Percentiles rank a stretch among this genome's conserved stretches.
Conservation (phyloP, 2,113 vertebrate species). For the Equus przewalskii region DNA sequence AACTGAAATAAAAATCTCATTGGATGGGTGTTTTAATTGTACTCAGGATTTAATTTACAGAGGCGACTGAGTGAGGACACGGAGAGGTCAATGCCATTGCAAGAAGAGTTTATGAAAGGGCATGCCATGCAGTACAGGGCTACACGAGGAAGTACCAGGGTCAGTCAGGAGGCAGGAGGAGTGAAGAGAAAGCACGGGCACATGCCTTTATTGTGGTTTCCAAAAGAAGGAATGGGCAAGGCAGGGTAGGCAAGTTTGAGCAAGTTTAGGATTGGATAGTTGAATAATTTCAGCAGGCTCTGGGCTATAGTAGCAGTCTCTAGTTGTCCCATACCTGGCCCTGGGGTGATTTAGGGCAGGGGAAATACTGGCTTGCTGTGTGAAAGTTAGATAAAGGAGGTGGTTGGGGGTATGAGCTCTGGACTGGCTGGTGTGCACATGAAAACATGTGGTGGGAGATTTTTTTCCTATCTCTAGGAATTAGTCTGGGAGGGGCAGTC, state of each 20-base stretch:
- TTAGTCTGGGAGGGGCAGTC: background rate
- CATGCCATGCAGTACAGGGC: no score
- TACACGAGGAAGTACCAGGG: background rate
- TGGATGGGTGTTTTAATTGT: background rate
- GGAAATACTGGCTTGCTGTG: background rate
- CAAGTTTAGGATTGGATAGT: background rate
- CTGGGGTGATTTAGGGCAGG: background rate
- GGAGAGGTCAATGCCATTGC: background rate
- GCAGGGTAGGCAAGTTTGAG: background rate
- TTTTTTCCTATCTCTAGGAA: background rate
- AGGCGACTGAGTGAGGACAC: background rate
- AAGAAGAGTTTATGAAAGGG: background rate
- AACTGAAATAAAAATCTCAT: background rate
- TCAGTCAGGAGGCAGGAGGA: background rate
- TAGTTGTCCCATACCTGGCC: background rate
- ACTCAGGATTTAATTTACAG: background rate
- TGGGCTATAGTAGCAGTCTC: background rate
- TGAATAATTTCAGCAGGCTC: background rate
- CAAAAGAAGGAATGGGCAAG: background rate
- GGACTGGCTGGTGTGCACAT: background rate
- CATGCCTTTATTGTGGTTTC: background rate
- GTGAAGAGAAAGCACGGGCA: background rate
- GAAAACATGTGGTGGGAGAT: background rate
- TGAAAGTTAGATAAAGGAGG: background rate
- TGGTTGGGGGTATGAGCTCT: background rate